phyloP scores from a whole-genome alignment of 1,140 invertebrate genomes.

The Conus ventricosus region DNA sequence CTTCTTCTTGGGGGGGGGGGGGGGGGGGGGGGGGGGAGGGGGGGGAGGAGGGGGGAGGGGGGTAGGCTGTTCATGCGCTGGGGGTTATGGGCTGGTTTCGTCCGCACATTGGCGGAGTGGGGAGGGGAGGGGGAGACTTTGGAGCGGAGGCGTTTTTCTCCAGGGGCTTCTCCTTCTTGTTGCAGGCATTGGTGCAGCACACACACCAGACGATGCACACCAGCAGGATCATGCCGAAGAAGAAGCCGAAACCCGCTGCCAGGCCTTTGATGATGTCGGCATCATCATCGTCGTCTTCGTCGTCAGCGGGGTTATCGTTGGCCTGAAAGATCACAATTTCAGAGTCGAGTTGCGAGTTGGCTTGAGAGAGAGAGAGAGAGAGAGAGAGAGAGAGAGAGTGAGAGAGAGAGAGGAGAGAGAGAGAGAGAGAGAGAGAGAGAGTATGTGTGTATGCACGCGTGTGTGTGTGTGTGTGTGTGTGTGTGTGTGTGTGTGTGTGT shows the following conservation, averaged over 20 bases:
- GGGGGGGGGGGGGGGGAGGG: no score
- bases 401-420: no score
- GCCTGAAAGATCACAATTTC: background rate
- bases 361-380: no score
- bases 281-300: slow-evolving; percentile 24
- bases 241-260: slow-evolving; percentile 43
- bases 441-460: no score
- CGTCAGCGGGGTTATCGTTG: background rate
- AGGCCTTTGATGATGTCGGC: slow-evolving; percentile 44
- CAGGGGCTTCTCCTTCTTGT: slow-evolving; percentile 6
- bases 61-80: slow-evolving; percentile 6
- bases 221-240: slow-evolving; percentile 38
- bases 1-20: no score
- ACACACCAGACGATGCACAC: slow-evolving; percentile 43
- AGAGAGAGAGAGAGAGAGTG: no score
- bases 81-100: background rate
- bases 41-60: no score
- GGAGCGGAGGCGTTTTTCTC: background rate
- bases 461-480: no score
- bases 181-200: slow-evolving; percentile 37
- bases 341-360: background rate
- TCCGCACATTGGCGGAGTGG: slow-evolving; percentile 30
- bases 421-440: no score
- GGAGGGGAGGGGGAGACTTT: slow-evolving; percentile 42
- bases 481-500: no score